Evolutionary conservation across 2,888 invertebrate genomes (phyloP).

Genomic region (Elgonia sp.): DNA sequence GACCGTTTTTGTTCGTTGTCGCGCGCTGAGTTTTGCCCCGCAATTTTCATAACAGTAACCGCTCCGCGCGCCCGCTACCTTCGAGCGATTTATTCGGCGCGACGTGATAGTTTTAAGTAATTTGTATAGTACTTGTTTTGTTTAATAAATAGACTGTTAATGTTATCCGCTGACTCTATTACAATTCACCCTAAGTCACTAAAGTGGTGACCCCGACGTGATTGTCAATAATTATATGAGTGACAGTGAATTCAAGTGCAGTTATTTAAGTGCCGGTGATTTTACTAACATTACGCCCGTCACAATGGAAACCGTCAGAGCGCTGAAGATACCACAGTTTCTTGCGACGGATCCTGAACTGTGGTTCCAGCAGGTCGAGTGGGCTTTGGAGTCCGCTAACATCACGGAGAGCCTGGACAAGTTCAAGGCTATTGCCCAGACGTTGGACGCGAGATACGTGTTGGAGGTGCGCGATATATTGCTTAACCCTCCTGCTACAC

Average conservation of each 20-base stretch:
- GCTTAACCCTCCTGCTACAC: not conserved
- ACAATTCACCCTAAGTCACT: too few relatives aligned
- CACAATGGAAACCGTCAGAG: too few relatives aligned
- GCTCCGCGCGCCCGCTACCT: too few relatives aligned
- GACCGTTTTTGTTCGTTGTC: too few relatives aligned
- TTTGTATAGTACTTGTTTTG: too few relatives aligned
- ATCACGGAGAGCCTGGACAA: not conserved
- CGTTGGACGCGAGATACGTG: not conserved
- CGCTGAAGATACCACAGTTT: too few relatives aligned
- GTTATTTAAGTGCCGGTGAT: not conserved
- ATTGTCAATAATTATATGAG: not conserved
- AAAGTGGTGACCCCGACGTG: conserved; percentile 20
- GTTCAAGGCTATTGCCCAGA: not conserved
- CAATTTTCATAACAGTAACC: too few relatives aligned
- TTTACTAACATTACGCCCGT: not conserved
- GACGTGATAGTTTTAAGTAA: too few relatives aligned
- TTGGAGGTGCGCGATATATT: not conserved
- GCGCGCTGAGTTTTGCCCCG: too few relatives aligned
- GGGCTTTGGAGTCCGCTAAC: not conserved
- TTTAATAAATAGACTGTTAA: too few relatives aligned
- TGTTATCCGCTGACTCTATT: too few relatives aligned
- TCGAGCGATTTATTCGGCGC: too few relatives aligned
- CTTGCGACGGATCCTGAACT: not conserved
- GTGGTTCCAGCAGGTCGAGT: conserved; percentile 17
- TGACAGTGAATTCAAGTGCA: not conserved